Base-by-base conservation (phyloP, 2,888 invertebrate species). In the Choristoneura rosaceana region DNA sequence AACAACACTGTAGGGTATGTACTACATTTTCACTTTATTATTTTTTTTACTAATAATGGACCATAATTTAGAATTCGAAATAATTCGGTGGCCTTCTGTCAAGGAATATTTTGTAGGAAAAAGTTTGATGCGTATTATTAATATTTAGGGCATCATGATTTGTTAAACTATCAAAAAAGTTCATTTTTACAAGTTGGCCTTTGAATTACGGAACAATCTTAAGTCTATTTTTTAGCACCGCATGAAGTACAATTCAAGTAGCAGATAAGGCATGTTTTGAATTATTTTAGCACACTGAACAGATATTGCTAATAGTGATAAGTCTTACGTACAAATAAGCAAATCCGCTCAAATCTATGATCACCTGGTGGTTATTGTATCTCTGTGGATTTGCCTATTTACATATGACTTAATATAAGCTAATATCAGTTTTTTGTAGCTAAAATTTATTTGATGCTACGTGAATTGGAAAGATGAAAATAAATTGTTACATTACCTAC, bases 401-500 rank as follows among this genome's bases (percentile, higher is more conserved):
- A 43, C 12, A 43, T n/a, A n/a, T 4, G 47, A 52, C 52, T 17
- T 52, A 15, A 9, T 5, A 7, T 7, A 52, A 17, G 17, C 17
- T 52, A 8, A 58, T 58, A n/a, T 71, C 71, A 67, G 71, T 71
- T 63, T 61, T 68, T 58, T 71, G 71, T 71, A 33, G 47, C 62
- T 47, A 43, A 59, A 47, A 43, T 38, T 61, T 7, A 25, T 25
- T 60, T 45, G 62, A 64, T 73, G 73, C 34, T 68, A 60, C 69
- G 59, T 73, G 64, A 73, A 73, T 64, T 15, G 34, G 5, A 58
- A 52, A 52, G 7, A 52, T 17, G 9, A 52, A 50, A 52, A 17
- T 52, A 52, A 52, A 52, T 52, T n/a, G 9, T 15, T 17, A 17
- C 5, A 15, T 15, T 50, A 15, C 8, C 43, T 43, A 43, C 43